Percentiles rank a stretch among this genome's conserved stretches.
phyloP scores from a whole-genome alignment of 1,140 invertebrate genomes.

The Lutraria rhynchaena region DNA sequence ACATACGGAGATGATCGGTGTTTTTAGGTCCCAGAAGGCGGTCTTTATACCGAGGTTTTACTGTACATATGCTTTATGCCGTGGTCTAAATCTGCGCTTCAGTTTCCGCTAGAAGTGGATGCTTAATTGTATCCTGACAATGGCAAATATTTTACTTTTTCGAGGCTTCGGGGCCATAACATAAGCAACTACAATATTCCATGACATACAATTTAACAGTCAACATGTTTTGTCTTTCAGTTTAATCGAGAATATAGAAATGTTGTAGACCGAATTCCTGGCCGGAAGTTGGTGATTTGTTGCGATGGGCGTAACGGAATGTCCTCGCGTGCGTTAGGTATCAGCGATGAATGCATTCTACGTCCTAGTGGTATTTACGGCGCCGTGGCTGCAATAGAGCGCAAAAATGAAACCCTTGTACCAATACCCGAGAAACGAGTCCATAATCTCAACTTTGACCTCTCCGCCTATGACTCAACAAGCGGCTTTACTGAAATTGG shows the following conservation, averaged over 20 bases:
- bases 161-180: too few relatives aligned
- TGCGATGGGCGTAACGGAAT: constrained; percentile 77
- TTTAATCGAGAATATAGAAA: constrained; percentile 72
- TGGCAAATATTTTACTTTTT: too few relatives aligned
- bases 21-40: too few relatives aligned
- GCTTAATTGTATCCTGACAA: too few relatives aligned
- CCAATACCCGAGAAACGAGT: constrained; percentile 75
- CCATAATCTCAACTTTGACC: constrained; percentile 79
- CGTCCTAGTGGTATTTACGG: constrained; percentile 77
- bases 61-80: too few relatives aligned
- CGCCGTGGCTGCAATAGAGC: constrained; percentile 77
- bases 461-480: constrained; percentile 75
- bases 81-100: too few relatives aligned
- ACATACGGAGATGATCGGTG: too few relatives aligned
- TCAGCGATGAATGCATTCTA: constrained; percentile 77
- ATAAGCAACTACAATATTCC: too few relatives aligned
- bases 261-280: constrained; percentile 69
- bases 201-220: too few relatives aligned
- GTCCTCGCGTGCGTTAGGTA: constrained; percentile 71
- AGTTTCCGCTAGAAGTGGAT: too few relatives aligned
- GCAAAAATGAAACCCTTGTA: constrained; percentile 71
- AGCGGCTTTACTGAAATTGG: constrained; percentile 65
- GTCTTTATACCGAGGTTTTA: too few relatives aligned
- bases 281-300: constrained; percentile 75
- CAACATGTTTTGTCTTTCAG: constrained; percentile 69